Evolutionary conservation across 2,888 invertebrate genomes (phyloP).

Genomic region (Ornithoptera alexandrae): DNA sequence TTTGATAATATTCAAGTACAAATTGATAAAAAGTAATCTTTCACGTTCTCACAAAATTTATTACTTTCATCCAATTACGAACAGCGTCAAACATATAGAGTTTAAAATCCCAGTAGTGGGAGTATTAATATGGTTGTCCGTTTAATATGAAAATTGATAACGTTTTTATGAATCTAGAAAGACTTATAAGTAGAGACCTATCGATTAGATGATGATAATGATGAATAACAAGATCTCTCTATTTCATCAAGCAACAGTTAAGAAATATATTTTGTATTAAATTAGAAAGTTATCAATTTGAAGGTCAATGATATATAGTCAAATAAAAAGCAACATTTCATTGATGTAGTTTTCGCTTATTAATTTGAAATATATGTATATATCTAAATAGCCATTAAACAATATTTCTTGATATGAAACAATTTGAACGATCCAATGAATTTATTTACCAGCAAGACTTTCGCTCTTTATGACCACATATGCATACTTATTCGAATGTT

Average conservation of each 20-base stretch:
- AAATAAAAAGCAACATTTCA: neutral
- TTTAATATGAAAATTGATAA: too few relatives aligned
- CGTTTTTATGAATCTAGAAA: too few relatives aligned
- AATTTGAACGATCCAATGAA: constrained; percentile 9
- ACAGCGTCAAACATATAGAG: neutral
- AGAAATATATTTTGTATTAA: constrained; percentile 11
- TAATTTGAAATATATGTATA: constrained; percentile 3
- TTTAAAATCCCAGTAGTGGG: too few relatives aligned
- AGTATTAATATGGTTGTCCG: too few relatives aligned
- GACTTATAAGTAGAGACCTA: too few relatives aligned
- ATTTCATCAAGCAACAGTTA: neutral
- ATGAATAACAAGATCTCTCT: neutral
- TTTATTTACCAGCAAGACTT: constrained; percentile 14
- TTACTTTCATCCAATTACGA: neutral
- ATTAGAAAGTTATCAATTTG: constrained; percentile 21
- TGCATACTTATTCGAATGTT: constrained; percentile 21
- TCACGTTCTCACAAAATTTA: neutral
- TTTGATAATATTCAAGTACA: neutral
- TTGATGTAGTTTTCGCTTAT: neutral
- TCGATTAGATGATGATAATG: neutral
- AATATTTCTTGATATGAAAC: constrained; percentile 21
- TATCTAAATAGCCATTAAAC: constrained; percentile 6
- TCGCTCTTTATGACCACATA: constrained; percentile 26
- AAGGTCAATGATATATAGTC: constrained; percentile 13
- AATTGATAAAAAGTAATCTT: neutral